Percentiles rank a stretch among this genome's conserved stretches.
phyloP scores from a whole-genome alignment of 2,888 invertebrate genomes.

The Lasioglossum marginatum region DNA sequence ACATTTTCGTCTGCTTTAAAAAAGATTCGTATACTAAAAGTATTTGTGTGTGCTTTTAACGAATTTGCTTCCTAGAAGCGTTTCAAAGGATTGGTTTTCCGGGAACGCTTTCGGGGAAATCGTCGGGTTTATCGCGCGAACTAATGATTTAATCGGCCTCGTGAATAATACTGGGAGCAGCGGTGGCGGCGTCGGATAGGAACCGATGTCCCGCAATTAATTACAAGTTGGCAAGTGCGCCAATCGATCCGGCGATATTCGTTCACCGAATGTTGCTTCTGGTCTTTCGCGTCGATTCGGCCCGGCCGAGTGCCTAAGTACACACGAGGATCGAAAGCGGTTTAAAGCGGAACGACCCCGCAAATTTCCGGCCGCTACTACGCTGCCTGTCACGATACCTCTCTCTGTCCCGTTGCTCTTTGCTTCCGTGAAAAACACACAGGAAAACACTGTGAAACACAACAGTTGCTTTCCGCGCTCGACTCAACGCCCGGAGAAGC shows the following conservation, averaged over 20 bases:
- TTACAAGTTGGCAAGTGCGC: slow-evolving; percentile 53
- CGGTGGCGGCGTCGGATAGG: slow-evolving; percentile 22
- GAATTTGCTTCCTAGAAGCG: too few relatives aligned
- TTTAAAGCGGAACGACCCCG: slow-evolving; percentile 48
- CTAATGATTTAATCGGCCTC: slow-evolving; percentile 5
- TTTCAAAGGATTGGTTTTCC: neutral
- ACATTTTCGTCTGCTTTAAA: neutral
- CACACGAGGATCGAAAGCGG: slow-evolving; percentile 41
- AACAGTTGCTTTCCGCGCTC: neutral
- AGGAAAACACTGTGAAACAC: neutral
- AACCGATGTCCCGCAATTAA: slow-evolving; percentile 59
- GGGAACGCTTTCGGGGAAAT: neutral
- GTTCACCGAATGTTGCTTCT: slow-evolving; percentile 43
- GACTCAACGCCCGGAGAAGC: neutral
- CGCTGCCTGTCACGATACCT: neutral
- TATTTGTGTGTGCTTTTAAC: too few relatives aligned
- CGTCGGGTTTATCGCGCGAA: neutral
- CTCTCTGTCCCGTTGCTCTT: neutral
- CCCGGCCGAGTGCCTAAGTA: slow-evolving; percentile 41
- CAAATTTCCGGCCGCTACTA: slow-evolving; percentile 22
- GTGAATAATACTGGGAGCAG: slow-evolving; percentile 30
- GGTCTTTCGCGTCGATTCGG: slow-evolving; percentile 42
- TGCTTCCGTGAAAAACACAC: neutral
- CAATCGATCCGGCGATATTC: slow-evolving; percentile 52
- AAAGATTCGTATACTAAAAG: too few relatives aligned